Conservation (phyloP, 64 coral and sea anemone species). For the Platygyra sinensis region DNA sequence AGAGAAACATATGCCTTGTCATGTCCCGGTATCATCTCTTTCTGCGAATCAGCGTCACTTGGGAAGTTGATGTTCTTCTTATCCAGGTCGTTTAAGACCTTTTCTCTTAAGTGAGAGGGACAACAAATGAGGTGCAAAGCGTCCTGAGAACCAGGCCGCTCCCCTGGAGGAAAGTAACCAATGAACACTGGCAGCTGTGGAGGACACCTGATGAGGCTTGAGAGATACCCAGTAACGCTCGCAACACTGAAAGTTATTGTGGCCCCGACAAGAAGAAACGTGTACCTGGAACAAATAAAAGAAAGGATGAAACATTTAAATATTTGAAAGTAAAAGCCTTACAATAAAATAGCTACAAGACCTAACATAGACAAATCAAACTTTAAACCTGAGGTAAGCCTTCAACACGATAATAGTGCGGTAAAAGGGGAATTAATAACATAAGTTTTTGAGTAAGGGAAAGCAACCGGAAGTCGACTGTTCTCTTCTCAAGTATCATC, state of each 20-base stretch:
- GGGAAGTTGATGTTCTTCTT: not conserved
- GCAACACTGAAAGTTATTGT: not conserved
- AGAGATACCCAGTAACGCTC: not conserved
- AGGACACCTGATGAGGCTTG: not conserved
- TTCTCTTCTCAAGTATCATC: too few species aligned
- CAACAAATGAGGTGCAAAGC: slow-evolving; percentile 12
- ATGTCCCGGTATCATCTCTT: not conserved
- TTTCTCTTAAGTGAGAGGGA: not conserved
- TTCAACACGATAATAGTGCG: too few species aligned
- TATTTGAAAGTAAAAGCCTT: not conserved
- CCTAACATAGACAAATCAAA: too few species aligned
- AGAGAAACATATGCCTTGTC: slow-evolving; percentile 19
- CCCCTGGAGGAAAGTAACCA: not conserved
- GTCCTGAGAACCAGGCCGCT: slow-evolving; percentile 9
- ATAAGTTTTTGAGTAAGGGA: too few species aligned
- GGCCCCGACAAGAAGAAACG: slow-evolving; percentile 4
- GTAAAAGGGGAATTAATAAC: too few species aligned
- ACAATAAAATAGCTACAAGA: too few species aligned
- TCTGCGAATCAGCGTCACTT: too few species aligned
- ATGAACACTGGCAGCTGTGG: slow-evolving; percentile 6
- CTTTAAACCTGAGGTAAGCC: too few species aligned
- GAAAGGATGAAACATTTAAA: not conserved
- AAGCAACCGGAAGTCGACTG: too few species aligned
- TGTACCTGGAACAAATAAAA: not conserved
- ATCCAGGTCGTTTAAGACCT: not conserved